A percentile compares a stretch with the other conserved stretches of the same genome.
These are phyloP conservation scores for Drosophila lacteicornis DNA, from an alignment of 1,140 invertebrate species.

Conservation along the genomic window DNA sequence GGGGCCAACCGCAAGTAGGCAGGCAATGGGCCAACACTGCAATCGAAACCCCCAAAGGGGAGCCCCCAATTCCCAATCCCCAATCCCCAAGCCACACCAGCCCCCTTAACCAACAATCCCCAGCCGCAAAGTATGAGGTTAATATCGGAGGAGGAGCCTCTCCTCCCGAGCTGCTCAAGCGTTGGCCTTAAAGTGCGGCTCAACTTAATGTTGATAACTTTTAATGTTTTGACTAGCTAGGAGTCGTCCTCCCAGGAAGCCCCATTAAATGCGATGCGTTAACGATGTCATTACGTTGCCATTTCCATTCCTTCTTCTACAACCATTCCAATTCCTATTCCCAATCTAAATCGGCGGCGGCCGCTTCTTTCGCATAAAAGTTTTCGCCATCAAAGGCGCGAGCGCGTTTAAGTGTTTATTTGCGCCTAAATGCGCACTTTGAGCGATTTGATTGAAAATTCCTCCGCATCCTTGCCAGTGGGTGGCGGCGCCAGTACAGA, in stretches of 20 bases:
- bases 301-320: conserved; percentile 7
- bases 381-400: conserved; percentile 77
- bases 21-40: conserved; percentile 56
- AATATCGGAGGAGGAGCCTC: conserved; percentile 33
- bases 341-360: conserved; percentile 35
- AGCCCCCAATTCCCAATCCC: not conserved
- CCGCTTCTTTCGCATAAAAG: conserved; percentile 65
- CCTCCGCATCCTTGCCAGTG: conserved; percentile 25
- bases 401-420: conserved; percentile 82
- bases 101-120: conserved; percentile 17
- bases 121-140: conserved; percentile 74
- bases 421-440: conserved; percentile 83
- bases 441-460: conserved; percentile 83
- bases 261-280: conserved; percentile 72
- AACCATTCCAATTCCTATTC: conserved; percentile 13
- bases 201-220: conserved; percentile 67
- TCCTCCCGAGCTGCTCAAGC: conserved; percentile 3
- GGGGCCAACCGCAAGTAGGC: conserved; percentile 65
- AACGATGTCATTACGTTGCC: conserved; percentile 76
- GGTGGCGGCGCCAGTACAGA: not conserved
- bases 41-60: conserved; percentile 53
- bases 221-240: conserved; percentile 59
- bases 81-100: not conserved
- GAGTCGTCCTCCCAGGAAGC: conserved; percentile 10
- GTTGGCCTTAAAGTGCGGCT: conserved; percentile 62